Base-by-base conservation (phyloP, 2,113 vertebrate species). In the Poecile atricapillus region DNA sequence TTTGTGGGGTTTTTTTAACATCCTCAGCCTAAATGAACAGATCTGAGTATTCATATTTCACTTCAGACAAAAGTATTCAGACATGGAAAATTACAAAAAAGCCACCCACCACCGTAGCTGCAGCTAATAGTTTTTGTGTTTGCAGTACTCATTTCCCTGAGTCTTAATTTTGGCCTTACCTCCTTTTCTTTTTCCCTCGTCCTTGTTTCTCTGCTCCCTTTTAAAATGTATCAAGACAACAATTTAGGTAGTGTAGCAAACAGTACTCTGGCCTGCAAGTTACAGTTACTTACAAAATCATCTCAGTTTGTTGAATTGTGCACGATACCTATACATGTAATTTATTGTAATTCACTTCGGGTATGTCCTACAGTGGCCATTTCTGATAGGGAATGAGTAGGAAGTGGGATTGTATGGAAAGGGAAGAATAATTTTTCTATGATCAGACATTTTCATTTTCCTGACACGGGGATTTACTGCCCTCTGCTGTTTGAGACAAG, bases 401-500 rank as follows among this genome's bases (percentile, higher is more conserved):
- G n/a, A 89, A 91, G 28, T 13, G 11, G 25, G 37, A 25, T 30
- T 76, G 35, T 47, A 62, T 52, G 55, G 59, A 77, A 87, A 82
- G 14, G 28, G 23, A 85, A 21, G 3, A 30, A 4, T 11, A 5
- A 19, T 63, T 91, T 69, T 86, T 49, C 74, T 50, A 1, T 0
- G 41, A 28, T 6, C 11, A 58, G 73, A 33, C 9, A 7, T 27
- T 80, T 50, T 60, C 7, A 3, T 35, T 50, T 28, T n/a, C 16
- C 17, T 70, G 7, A 6, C 21, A 2, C 33, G 59, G 33, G 89
- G 31, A 63, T 91, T 90, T 68, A 82, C 96, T 97, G 98, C 97
- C 97, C 96, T 85, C 97, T 98, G 14, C 95, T 97, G 98, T 39
- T 75, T 37, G 14, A 76, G 22, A 68, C 16, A 13, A 78, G 83